These are phyloP conservation scores for Cactoblastis cactorum DNA, from an alignment of 2,888 invertebrate species.

Conservation along the genomic window DNA sequence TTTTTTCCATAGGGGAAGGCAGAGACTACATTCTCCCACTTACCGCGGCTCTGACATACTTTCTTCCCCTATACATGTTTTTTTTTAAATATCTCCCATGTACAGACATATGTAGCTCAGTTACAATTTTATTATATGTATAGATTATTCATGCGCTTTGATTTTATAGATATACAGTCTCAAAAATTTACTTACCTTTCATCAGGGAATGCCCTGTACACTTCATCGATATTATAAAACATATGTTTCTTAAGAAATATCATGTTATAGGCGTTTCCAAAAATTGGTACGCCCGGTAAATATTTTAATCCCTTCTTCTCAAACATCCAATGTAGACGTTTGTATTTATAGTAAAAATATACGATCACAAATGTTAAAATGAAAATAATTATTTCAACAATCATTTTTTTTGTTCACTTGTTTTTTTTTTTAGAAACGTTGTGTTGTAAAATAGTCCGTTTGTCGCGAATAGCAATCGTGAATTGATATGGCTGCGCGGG, in stretches of 20 bases:
- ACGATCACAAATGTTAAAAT: conserved; percentile 27
- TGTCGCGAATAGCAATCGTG: neutral
- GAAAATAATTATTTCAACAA: conserved; percentile 35
- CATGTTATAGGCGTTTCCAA: conserved; percentile 24
- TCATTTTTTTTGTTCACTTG: conserved; percentile 27
- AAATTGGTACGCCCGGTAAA: conserved; percentile 27
- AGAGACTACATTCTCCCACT: too few relatives aligned
- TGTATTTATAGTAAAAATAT: conserved; percentile 34
- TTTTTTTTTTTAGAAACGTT: neutral
- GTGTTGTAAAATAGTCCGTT: neutral
- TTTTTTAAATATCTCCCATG: too few relatives aligned
- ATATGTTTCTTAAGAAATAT: conserved; percentile 21
- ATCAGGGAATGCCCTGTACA: conserved; percentile 29
- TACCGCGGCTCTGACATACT: too few relatives aligned
- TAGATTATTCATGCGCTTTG: too few relatives aligned
- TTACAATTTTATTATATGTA: too few relatives aligned
- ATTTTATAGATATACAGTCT: neutral
- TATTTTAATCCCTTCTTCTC: conserved; percentile 38
- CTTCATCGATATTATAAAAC: conserved; percentile 22
- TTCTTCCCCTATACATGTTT: too few relatives aligned
- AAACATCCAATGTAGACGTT: conserved; percentile 35
- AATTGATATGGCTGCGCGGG: too few relatives aligned
- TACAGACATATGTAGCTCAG: too few relatives aligned
- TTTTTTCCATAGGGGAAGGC: too few relatives aligned
- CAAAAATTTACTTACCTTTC: conserved; percentile 23